phyloP scores from a whole-genome alignment of 2,888 invertebrate species.

The Drosophila kokeensis region DNA sequence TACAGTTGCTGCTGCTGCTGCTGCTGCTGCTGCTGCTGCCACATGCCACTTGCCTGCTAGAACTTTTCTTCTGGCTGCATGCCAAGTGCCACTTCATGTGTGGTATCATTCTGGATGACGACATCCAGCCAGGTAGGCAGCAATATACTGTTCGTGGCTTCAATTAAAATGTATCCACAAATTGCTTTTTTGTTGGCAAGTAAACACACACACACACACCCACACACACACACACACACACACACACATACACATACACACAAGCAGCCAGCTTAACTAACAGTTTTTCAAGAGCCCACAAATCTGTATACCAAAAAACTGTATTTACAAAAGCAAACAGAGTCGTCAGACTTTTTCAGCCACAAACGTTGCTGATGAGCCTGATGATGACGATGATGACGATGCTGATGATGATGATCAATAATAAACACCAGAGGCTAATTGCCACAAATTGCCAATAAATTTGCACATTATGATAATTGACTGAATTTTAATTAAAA shows the following conservation, averaged over 20 bases:
- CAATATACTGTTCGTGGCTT: conserved; percentile 40
- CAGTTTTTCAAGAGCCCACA: background rate
- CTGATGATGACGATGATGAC: background rate
- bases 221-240: conserved; percentile 5
- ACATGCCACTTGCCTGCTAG: conserved; percentile 28
- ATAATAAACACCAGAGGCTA: conserved; percentile 11
- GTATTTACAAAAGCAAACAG: background rate
- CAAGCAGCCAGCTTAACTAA: background rate
- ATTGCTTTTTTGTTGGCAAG: conserved; percentile 74
- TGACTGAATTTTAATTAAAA: background rate
- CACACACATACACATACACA: background rate
- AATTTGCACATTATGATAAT: background rate
- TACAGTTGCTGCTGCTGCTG: conserved; percentile 1
- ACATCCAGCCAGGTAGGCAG: conserved; percentile 25
- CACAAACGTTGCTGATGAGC: conserved; percentile 9
- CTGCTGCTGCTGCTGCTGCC: background rate
- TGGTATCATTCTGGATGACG: conserved; percentile 19
- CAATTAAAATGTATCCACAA: conserved; percentile 73
- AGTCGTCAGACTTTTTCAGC: background rate
- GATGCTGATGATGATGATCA: conserved; percentile 1
- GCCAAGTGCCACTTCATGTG: conserved; percentile 54
- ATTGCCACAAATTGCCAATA: conserved; percentile 9
- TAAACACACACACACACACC: conserved; percentile 40
- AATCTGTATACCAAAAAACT: conserved; percentile 11
- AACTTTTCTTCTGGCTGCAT: conserved; percentile 54